Conservation (phyloP, 1,140 invertebrate species). For the Cydia fagiglandana region DNA sequence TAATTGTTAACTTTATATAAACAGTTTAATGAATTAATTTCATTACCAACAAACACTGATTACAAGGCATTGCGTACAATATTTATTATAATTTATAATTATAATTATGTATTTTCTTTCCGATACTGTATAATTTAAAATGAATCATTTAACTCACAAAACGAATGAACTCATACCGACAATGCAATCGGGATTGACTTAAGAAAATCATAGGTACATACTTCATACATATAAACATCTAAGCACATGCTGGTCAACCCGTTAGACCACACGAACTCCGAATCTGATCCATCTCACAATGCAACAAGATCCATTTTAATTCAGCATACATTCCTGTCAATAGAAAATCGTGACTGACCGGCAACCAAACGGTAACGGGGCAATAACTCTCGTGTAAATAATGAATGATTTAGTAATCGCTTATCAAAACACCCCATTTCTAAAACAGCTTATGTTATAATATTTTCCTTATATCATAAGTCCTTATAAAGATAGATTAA, state of each 20-base stretch:
- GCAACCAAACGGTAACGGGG: constrained; percentile 22
- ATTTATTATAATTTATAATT: too few species aligned
- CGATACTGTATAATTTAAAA: too few species aligned
- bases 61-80: too few species aligned
- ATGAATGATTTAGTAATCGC: constrained; percentile 26
- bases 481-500: background rate
- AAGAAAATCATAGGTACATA: background rate
- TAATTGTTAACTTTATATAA: too few species aligned
- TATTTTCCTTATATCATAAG: background rate
- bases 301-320: background rate
- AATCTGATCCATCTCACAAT: background rate
- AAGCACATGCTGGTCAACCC: background rate
- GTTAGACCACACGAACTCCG: background rate
- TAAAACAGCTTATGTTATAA: background rate
- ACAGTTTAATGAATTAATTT: too few species aligned
- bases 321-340: background rate
- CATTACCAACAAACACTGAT: too few species aligned
- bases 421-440: background rate
- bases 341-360: constrained; percentile 28
- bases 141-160: too few species aligned
- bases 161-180: too few species aligned
- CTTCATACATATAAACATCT: constrained; percentile 3
- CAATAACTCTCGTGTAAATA: constrained; percentile 20
- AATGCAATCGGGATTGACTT: background rate
- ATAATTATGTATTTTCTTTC: too few species aligned